Base-by-base conservation (phyloP, 2,888 invertebrate genomes). In the Dromius quadrimaculatus region DNA sequence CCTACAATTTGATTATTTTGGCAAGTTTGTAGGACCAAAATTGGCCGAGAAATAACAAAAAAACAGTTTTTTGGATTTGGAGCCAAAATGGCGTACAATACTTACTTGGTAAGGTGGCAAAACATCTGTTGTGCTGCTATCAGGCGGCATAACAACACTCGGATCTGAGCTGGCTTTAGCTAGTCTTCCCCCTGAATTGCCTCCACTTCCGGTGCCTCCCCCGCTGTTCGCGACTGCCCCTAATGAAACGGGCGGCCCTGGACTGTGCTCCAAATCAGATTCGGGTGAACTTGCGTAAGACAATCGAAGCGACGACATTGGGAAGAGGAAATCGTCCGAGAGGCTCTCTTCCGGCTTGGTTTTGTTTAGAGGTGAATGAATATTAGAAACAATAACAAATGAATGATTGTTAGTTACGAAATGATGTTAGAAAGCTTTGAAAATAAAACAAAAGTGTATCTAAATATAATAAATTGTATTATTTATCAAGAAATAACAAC, bases 241-340 rank as follows among this genome's bases (percentile, higher is more conserved):
- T 11, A 64, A 34, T 2, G 79, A 77, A 76, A 87, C 83, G 74
- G 87, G 87, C 73, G 89, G 89, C 77, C 89, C 90, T 73, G 89
- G 89, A 81, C 93, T 93, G 80, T 93, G 90, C 81, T 97, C 97
- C 83, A 94, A 87, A 85, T 97, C 97, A 81, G 95, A 95, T 85
- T 97, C 97, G 74, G 96, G 96, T 81, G 95, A 95, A 80, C 96
- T 96, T 75, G 96, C 96, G 84, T 96, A 97, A 80, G 97, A 97
- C 76, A 97, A 87, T 81, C 96, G 92, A 82, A 95, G 90, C 80
- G 94, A 93, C 77, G 94, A 94, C 97, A 97, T 97, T 81, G 97
- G 97, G 88, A 98, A 98, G 81, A 98, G 91, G 90, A 97, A 97
- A 89, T 98, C 97, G 85, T 98, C 98, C 79, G 96, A 95, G 83